phyloP scores from a whole-genome alignment of 2,113 vertebrate species.

The Anser brachyrhynchus region DNA sequence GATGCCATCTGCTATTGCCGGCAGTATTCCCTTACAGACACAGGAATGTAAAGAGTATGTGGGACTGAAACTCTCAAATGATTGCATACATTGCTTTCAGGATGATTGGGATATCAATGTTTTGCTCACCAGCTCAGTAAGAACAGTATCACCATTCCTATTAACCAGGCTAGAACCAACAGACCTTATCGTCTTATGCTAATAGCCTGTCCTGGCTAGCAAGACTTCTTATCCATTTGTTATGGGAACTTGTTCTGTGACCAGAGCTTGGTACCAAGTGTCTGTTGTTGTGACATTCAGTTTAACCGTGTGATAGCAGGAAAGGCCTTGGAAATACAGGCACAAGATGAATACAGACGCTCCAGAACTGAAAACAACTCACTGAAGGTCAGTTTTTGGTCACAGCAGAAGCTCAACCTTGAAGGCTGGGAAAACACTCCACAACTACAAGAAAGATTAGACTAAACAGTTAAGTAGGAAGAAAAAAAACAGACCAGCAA shows the following conservation, averaged over 20 bases:
- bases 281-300: background rate
- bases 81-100: background rate
- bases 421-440: background rate
- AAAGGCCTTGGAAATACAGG: background rate
- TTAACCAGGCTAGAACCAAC: background rate
- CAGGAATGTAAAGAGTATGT: background rate
- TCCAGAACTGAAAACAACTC: background rate
- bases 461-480: background rate
- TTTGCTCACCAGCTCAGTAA: background rate
- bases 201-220: background rate
- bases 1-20: background rate
- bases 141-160: background rate
- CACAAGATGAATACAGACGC: background rate
- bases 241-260: background rate
- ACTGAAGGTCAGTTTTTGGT: background rate
- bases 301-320: background rate
- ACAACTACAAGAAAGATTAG: background rate
- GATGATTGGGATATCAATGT: background rate
- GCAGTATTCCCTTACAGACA: background rate
- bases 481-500: background rate
- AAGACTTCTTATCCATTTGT: background rate
- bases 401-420: background rate
- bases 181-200: background rate
- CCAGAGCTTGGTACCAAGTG: background rate
- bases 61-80: background rate